Conservation (phyloP, 2,888 invertebrate species). For the Globia sparganii region DNA sequence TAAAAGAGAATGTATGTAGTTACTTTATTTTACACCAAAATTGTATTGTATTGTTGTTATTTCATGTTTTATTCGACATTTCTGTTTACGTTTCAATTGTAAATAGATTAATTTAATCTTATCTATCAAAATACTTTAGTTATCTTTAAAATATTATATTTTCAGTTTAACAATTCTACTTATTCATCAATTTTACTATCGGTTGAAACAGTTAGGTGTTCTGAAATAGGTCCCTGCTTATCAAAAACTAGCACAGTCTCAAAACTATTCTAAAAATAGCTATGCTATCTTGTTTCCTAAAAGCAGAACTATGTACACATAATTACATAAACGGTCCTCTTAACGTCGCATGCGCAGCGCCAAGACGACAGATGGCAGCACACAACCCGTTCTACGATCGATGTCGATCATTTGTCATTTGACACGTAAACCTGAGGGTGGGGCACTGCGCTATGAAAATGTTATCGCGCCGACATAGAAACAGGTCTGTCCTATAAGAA, state of each 20-base stretch:
- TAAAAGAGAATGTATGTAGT: not conserved
- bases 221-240: not conserved
- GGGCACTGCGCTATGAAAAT: conserved; percentile 55
- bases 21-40: not conserved
- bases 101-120: conserved; percentile 1
- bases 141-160: not conserved
- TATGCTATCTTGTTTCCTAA: conserved; percentile 31
- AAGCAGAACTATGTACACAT: conserved; percentile 44
- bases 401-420: conserved; percentile 56
- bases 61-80: not conserved
- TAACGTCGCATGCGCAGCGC: conserved; percentile 37
- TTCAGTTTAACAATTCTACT: not conserved
- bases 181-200: not conserved
- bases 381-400: conserved; percentile 47
- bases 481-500: not conserved
- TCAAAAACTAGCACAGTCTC: not conserved
- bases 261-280: conserved; percentile 13
- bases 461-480: conserved; percentile 24
- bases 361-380: conserved; percentile 73
- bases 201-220: not conserved
- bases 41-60: not conserved
- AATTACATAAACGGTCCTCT: conserved; percentile 54
- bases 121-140: not conserved
- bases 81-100: not conserved
- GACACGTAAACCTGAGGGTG: conserved; percentile 62